Conservation (phyloP, 2,113 vertebrate genomes). For the Embiotoca jacksoni region DNA sequence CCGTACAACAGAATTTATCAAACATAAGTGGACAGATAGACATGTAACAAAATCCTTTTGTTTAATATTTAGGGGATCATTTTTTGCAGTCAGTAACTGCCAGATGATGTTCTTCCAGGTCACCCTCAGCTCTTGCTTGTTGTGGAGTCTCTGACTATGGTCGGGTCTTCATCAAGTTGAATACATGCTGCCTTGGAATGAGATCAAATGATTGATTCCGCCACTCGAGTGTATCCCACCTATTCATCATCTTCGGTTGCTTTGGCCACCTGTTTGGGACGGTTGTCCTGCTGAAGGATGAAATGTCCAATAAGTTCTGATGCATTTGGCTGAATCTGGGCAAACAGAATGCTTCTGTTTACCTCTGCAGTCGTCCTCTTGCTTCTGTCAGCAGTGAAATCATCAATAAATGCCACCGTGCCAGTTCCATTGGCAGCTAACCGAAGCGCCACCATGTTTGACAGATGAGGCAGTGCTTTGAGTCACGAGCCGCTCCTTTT, state of each 20-base stretch:
- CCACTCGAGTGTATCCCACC: background rate
- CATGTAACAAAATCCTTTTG: background rate
- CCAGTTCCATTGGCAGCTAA: background rate
- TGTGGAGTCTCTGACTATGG: background rate
- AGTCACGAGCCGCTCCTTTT: background rate
- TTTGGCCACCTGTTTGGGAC: too few relatives aligned
- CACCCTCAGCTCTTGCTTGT: background rate
- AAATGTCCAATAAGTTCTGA: constrained; percentile 7
- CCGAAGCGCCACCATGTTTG: background rate
- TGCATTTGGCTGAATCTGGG: constrained; percentile 2
- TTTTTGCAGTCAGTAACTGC: background rate
- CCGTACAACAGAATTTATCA: too few relatives aligned
- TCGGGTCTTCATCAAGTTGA: background rate
- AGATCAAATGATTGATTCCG: constrained; percentile 1
- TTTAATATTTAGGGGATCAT: background rate
- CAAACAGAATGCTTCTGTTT: background rate
- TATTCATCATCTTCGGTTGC: background rate
- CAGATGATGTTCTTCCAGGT: background rate
- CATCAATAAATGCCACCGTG: background rate
- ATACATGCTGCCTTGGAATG: background rate
- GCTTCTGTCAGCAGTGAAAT: constrained; percentile 16
- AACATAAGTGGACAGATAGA: background rate
- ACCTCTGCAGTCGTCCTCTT: background rate
- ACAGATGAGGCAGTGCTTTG: constrained; percentile 7
- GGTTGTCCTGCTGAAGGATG: too few relatives aligned